phyloP scores from a whole-genome alignment of 2,113 vertebrate species.

The Cheilinus undulatus region DNA sequence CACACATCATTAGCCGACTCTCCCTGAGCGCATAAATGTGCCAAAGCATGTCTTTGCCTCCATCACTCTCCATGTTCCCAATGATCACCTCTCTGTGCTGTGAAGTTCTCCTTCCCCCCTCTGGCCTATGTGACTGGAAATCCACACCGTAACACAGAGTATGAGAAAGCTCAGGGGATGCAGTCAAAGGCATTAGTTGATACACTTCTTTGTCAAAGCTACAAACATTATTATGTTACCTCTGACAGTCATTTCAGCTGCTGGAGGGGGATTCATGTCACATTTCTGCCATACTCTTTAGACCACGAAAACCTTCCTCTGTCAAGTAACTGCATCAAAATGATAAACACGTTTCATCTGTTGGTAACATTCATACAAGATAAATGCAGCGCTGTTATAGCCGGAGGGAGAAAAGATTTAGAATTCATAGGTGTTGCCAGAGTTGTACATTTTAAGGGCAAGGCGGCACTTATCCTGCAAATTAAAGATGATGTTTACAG shows the following conservation, averaged over 20 bases:
- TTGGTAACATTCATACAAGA: slow-evolving; percentile 39
- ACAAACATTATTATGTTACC: slow-evolving; percentile 42
- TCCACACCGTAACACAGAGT: neutral
- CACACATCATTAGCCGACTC: slow-evolving; percentile 64
- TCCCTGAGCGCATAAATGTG: slow-evolving; percentile 62
- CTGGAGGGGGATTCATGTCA: slow-evolving; percentile 43
- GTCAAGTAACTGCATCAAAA: slow-evolving; percentile 56
- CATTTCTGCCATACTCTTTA: slow-evolving; percentile 34
- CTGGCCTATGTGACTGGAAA: slow-evolving; percentile 21
- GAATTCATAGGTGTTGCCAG: slow-evolving; percentile 38
- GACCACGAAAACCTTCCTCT: slow-evolving; percentile 37
- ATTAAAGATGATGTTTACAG: slow-evolving; percentile 37
- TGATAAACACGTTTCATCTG: slow-evolving; percentile 63
- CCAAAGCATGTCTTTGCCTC: slow-evolving; percentile 51
- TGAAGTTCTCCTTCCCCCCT: slow-evolving; percentile 14
- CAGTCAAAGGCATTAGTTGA: slow-evolving; percentile 18
- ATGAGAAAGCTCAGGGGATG: slow-evolving; percentile 35
- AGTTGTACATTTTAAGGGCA: slow-evolving; percentile 32
- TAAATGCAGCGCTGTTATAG: slow-evolving; percentile 37
- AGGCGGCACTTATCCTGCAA: slow-evolving; percentile 19
- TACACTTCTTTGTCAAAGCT: slow-evolving; percentile 47
- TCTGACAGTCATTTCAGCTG: slow-evolving; percentile 35
- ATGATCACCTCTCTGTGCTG: slow-evolving; percentile 30
- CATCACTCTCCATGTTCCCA: slow-evolving; percentile 52
- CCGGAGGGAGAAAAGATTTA: slow-evolving; percentile 3